Evolutionary conservation across 2,113 vertebrate genomes (phyloP).

Genomic region (Odocoileus hemionus): DNA sequence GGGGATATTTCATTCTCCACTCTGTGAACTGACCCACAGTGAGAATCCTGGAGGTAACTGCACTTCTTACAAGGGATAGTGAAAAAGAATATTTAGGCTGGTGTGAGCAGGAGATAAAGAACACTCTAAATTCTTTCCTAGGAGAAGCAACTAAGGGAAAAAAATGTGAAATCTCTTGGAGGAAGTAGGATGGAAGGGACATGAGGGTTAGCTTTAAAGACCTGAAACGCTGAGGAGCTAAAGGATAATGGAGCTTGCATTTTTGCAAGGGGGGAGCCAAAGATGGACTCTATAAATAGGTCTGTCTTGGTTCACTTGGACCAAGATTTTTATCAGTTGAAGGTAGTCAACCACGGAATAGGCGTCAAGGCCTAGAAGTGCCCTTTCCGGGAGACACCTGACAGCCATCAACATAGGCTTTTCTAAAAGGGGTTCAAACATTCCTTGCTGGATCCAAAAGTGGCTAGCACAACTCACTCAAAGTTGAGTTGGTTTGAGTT

Average conservation of each 20-base stretch:
- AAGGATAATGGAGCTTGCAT: fast-evolving
- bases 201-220: neutral
- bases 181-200: neutral
- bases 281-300: neutral
- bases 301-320: fast-evolving
- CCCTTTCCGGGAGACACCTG: neutral
- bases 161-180: neutral
- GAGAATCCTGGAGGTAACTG: fast-evolving
- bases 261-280: neutral
- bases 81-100: neutral
- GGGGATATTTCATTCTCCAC: neutral
- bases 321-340: neutral
- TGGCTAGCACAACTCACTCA: fast-evolving
- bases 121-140: neutral
- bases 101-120: neutral
- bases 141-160: neutral
- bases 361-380: fast-evolving
- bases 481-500: fast-evolving
- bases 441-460: too few relatives aligned
- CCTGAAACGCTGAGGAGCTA: neutral
- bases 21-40: fast-evolving
- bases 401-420: too few relatives aligned
- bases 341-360: neutral
- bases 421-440: neutral
- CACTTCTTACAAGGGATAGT: neutral